Base-by-base conservation (phyloP, 2,113 vertebrate genomes). In the Eonycteris spelaea region DNA sequence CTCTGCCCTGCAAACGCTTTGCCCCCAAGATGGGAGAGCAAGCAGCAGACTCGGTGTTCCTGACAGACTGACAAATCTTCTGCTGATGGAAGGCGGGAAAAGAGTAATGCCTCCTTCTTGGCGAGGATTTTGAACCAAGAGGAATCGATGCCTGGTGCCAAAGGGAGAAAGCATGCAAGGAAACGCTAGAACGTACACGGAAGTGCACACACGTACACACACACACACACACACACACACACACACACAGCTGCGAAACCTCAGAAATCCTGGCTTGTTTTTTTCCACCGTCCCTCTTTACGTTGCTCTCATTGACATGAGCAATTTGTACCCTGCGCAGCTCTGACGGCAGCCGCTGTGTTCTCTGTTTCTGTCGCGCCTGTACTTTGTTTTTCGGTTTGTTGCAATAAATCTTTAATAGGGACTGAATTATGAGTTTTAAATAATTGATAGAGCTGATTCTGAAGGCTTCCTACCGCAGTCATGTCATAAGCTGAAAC, bases 401-500 rank as follows among this genome's bases (percentile, higher is more conserved):
- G 93, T 95, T 90, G 68, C 65, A 93, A 93, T 97, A 95, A 96
- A 97, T 98, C 97, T 98, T 97, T 97, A 94, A 96, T 96, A 94
- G 12, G n/a, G 73, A 91, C 28, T 97, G 95, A 97, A 97, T 95
- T 96, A 95, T 93, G 93, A 91, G 45, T 68, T 94, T 79, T 97
- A 75, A 97, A 97, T 97, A 97, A 97, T 97, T 95, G 77, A 97
- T 80, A 30, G 18, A 15, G 51, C 79, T 53, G 77, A 65, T 91
- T 96, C 53, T 12, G 86, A 97, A 79, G 55, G 80, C 55, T 83
- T 88, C 61, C 70, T 51, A 57, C 77, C 5, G 0, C 63, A 71
- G 53, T 38, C 70, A 24, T 48, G 11, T 21, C 26, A n/a, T 19
- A 51, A 77, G 74, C 55, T 1, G 40, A 88, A 61, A 48, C 38